Percentiles rank a stretch among this genome's conserved stretches.
Conservation (phyloP, 2,113 vertebrate genomes). For the Phyllopteryx taeniolatus region DNA sequence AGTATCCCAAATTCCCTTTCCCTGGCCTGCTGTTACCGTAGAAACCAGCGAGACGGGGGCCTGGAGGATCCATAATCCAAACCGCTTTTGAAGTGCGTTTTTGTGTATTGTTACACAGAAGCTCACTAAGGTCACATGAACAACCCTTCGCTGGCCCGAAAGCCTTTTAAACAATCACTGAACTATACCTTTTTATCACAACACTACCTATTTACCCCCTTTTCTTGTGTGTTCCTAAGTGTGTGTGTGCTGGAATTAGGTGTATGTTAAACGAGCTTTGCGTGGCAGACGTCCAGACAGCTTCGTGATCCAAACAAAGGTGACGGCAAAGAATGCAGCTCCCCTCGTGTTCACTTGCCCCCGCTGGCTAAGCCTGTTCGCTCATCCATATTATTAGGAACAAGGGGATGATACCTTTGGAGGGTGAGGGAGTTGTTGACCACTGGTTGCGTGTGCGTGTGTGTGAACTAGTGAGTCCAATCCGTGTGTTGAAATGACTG, state of each 20-base stretch:
- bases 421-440: slow-evolving; percentile 47
- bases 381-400: slow-evolving; percentile 51
- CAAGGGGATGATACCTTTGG: slow-evolving; percentile 48
- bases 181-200: slow-evolving; percentile 40
- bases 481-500: slow-evolving; percentile 76
- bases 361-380: slow-evolving; percentile 53
- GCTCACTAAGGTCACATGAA: slow-evolving; percentile 42
- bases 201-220: slow-evolving; percentile 49
- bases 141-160: slow-evolving; percentile 1
- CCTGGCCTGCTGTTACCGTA: slow-evolving; percentile 60
- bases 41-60: slow-evolving; percentile 56
- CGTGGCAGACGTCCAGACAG: slow-evolving; percentile 44
- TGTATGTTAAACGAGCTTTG: slow-evolving; percentile 31
- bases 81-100: slow-evolving; percentile 19
- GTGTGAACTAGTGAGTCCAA: slow-evolving; percentile 71
- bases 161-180: slow-evolving; percentile 35
- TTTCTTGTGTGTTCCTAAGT: slow-evolving; percentile 7
- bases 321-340: slow-evolving; percentile 53
- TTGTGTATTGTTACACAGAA: slow-evolving; percentile 28
- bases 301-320: slow-evolving; percentile 51
- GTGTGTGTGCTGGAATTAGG: slow-evolving; percentile 6
- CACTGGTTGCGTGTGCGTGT: slow-evolving; percentile 60
- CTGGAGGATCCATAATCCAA: slow-evolving; percentile 33
- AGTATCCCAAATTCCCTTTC: slow-evolving; percentile 60
- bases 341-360: slow-evolving; percentile 42